Percentiles rank a stretch among this genome's conserved stretches.
Conservation (phyloP, 2,888 invertebrate genomes). For the Pammene fasciana region DNA sequence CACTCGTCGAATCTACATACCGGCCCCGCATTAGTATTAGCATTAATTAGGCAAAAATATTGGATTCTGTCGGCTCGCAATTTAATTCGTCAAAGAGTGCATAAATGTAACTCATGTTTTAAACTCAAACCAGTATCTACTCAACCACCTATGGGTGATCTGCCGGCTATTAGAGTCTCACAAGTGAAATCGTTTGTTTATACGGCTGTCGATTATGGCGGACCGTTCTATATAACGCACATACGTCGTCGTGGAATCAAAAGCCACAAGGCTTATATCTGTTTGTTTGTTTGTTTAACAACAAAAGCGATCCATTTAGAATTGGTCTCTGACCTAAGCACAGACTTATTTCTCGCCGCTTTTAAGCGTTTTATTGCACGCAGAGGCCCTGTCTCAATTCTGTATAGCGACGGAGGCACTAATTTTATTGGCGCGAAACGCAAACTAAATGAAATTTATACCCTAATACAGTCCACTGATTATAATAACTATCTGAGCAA, state of each 20-base stretch:
- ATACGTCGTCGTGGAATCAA: slow-evolving; percentile 1
- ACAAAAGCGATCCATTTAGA: slow-evolving; percentile 10
- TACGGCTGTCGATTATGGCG: slow-evolving; percentile 3
- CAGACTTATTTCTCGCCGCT: slow-evolving; percentile 40
- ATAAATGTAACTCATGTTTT: slow-evolving; percentile 4
- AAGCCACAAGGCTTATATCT: too few relatives aligned
- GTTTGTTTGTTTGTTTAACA: too few relatives aligned
- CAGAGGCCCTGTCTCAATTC: slow-evolving; percentile 41
- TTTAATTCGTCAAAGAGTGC: slow-evolving; percentile 3
- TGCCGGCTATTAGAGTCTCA: neutral
- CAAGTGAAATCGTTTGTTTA: slow-evolving; percentile 2
- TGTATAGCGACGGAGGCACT: slow-evolving; percentile 39
- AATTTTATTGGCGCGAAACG: slow-evolving; percentile 34
- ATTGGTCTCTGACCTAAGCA: slow-evolving; percentile 31
- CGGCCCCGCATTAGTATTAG: too few relatives aligned
- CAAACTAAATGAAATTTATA: neutral
- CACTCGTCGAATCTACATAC: slow-evolving; percentile 1
- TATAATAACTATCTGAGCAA: neutral
- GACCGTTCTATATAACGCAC: slow-evolving; percentile 10
- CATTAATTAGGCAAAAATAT: too few relatives aligned
- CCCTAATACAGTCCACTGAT: neutral
- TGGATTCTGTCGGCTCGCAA: slow-evolving; percentile 6
- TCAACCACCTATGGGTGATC: neutral
- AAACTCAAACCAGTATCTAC: neutral
- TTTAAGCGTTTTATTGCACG: slow-evolving; percentile 44